These are phyloP conservation scores for Hyppa rectilinea DNA, from an alignment of 2,888 invertebrate species.

Conservation along the genomic window DNA sequence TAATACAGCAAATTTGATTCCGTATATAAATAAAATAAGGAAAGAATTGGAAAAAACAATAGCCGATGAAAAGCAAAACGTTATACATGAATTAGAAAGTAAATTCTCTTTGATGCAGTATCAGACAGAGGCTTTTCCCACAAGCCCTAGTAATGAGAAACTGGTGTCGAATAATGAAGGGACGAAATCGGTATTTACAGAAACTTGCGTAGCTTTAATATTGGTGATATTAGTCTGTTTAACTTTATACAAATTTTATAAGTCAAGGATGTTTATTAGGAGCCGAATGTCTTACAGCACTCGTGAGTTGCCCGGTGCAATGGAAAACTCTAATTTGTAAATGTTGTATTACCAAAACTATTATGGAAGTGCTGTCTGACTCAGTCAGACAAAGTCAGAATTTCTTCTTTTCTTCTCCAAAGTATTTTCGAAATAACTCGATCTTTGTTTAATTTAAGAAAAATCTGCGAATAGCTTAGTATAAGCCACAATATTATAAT, in stretches of 20 bases:
- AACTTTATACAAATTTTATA: constrained; percentile 71
- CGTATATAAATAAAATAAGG: constrained; percentile 67
- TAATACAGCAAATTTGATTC: constrained; percentile 62
- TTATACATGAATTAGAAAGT: constrained; percentile 66
- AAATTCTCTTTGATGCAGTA: constrained; percentile 58
- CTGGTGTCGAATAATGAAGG: constrained; percentile 50
- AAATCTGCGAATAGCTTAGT: too few relatives aligned
- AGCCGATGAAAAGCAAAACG: constrained; percentile 65
- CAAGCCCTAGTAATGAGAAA: constrained; percentile 61
- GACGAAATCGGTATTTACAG: constrained; percentile 64
- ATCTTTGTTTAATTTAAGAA: too few relatives aligned
- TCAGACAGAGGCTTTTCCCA: constrained; percentile 30
- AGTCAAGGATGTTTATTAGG: constrained; percentile 67
- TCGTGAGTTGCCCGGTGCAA: constrained; percentile 70
- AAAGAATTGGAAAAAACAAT: constrained; percentile 67
- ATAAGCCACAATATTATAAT: too few relatives aligned
- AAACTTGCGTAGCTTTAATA: constrained; percentile 72
- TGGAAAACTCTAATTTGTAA: constrained; percentile 73
- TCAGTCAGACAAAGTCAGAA: too few relatives aligned
- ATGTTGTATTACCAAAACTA: not conserved
- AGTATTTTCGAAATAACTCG: too few relatives aligned
- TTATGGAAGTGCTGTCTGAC: not conserved
- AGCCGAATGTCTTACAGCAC: constrained; percentile 71
- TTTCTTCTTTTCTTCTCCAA: too few relatives aligned
- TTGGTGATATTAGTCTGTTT: constrained; percentile 71